These are phyloP conservation scores for Platyscapa corneri DNA, from an alignment of 1,140 invertebrate species.

Conservation along the genomic window DNA sequence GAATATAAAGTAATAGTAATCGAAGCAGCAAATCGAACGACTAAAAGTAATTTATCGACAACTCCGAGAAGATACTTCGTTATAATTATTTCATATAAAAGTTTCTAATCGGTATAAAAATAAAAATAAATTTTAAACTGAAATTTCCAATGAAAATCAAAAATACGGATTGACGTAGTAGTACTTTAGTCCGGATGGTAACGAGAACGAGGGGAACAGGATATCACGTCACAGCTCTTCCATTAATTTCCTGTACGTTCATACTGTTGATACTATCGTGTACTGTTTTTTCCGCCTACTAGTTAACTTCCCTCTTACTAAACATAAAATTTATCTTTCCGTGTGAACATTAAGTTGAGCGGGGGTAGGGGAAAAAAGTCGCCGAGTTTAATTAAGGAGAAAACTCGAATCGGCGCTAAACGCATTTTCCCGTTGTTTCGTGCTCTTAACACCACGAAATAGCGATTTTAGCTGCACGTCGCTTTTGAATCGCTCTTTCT, in stretches of 20 bases:
- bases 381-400: constrained; percentile 30
- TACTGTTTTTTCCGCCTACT: background rate
- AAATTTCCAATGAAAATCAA: background rate
- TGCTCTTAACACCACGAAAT: background rate
- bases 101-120: background rate
- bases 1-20: too few relatives aligned
- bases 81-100: too few relatives aligned
- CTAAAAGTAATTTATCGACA: background rate
- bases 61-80: background rate
- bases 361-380: background rate
- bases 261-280: too few relatives aligned
- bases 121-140: background rate
- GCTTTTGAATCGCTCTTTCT: background rate
- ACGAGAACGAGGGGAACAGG: background rate
- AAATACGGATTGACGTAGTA: background rate
- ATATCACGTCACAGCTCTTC: background rate
- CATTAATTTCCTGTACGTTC: background rate
- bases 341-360: background rate
- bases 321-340: background rate
- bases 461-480: background rate
- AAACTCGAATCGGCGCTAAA: background rate
- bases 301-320: background rate
- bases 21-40: too few relatives aligned
- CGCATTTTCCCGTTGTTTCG: constrained; percentile 18
- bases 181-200: background rate